These are phyloP conservation scores for Drosophila novamexicana DNA, from an alignment of 1,140 invertebrate genomes.

Conservation along the genomic window DNA sequence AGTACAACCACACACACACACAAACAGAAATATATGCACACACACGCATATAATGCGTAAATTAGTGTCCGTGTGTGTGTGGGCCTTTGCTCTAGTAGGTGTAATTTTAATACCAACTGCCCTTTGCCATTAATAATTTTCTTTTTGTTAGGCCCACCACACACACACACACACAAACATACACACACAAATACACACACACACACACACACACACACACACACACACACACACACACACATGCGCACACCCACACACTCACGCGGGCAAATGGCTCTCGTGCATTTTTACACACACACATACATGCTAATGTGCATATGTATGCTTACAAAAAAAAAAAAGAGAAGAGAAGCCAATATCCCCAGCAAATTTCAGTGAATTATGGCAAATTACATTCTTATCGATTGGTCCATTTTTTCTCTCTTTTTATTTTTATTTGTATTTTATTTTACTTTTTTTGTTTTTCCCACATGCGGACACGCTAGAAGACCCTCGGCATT, in stretches of 20 bases:
- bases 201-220: slow-evolving; percentile 10
- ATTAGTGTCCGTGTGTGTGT: slow-evolving; percentile 17
- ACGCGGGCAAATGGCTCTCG: neutral
- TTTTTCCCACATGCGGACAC: neutral
- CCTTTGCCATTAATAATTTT: slow-evolving; percentile 71
- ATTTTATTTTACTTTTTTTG: slow-evolving; percentile 10
- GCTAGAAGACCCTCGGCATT: slow-evolving; percentile 1
- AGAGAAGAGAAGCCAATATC: slow-evolving; percentile 71
- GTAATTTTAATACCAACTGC: slow-evolving; percentile 74
- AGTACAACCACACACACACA: slow-evolving; percentile 27
- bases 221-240: slow-evolving; percentile 5
- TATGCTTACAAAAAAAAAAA: slow-evolving; percentile 19
- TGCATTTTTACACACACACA: slow-evolving; percentile 20
- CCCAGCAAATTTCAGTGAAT: slow-evolving; percentile 81
- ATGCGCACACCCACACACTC: slow-evolving; percentile 10
- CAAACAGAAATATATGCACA: slow-evolving; percentile 1
- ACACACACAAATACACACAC: slow-evolving; percentile 10
- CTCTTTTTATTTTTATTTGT: slow-evolving; percentile 13
- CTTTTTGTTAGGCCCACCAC: slow-evolving; percentile 26
- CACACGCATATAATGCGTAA: slow-evolving; percentile 17
- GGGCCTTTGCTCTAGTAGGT: slow-evolving; percentile 46
- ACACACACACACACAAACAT: slow-evolving; percentile 9
- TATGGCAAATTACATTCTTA: slow-evolving; percentile 83
- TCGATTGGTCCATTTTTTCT: slow-evolving; percentile 79
- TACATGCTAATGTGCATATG: slow-evolving; percentile 10